These are phyloP conservation scores for Oxyscelio sp. DNA, from an alignment of 2,888 invertebrate genomes.

Conservation along the genomic window DNA sequence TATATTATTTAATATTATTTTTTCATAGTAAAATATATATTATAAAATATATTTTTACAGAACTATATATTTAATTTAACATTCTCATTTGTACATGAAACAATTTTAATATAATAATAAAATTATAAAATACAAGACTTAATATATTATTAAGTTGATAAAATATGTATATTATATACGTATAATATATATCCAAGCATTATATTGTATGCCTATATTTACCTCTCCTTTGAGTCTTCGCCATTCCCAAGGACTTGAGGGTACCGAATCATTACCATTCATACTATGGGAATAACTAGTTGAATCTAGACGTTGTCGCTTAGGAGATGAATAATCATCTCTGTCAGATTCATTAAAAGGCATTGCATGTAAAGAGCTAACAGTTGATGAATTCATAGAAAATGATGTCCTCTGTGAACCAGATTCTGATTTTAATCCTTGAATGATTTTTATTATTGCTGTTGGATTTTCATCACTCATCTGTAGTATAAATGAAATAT, in stretches of 20 bases:
- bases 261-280: slow-evolving; percentile 67
- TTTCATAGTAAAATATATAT: too few species aligned
- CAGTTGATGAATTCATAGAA: slow-evolving; percentile 79
- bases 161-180: too few species aligned
- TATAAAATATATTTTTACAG: too few species aligned
- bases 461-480: slow-evolving; percentile 86
- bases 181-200: too few species aligned
- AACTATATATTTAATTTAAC: too few species aligned
- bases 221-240: slow-evolving; percentile 85
- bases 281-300: slow-evolving; percentile 48
- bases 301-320: slow-evolving; percentile 81
- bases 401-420: slow-evolving; percentile 78
- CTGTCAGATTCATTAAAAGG: slow-evolving; percentile 67
- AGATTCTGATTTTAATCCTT: slow-evolving; percentile 84
- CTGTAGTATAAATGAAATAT: too few species aligned
- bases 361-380: slow-evolving; percentile 72
- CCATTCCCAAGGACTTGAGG: slow-evolving; percentile 87
- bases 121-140: too few species aligned
- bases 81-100: too few species aligned
- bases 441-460: slow-evolving; percentile 86
- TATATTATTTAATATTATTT: too few species aligned
- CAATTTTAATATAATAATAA: too few species aligned
- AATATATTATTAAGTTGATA: too few species aligned
- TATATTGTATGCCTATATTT: too few species aligned
- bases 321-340: slow-evolving; percentile 75